Base-by-base conservation (phyloP, 1,140 invertebrate species). In the Nasonia longicornis region DNA sequence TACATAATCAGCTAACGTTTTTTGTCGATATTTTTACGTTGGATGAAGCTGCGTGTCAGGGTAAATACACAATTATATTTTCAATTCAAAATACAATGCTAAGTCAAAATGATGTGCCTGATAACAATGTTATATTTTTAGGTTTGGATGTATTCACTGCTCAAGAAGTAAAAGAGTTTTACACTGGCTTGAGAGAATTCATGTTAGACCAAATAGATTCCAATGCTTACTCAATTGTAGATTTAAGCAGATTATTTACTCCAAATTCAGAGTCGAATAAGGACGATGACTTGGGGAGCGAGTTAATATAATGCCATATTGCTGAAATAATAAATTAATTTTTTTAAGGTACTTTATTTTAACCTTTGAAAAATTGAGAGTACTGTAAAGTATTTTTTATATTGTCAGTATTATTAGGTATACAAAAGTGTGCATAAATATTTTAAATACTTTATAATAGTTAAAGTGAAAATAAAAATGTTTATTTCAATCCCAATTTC, bases 1-100 rank as follows among this genome's bases (percentile, higher is more conserved):
- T 98, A 26, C 97, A 97, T 89, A 93, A 94, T 82, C 97, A 99
- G 88, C 91, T 98, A 22, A 94, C 93, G 85, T 98, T 95, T 90
- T 97, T 95, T 83, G 90, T 94, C 70, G 93, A 94, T 84, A 91
- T 98, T 66, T 97, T 98, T 89, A 94, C 96, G 87, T 82, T 94
- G 3, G 91, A 86, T 82, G 93, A 93, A 87, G 83, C 90, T 58
- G 86, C 85, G 63, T 90, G 86, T 66, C 89, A 92, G 89, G 92
- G 92, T 93, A 88, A 92, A 91, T 88, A 82, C 35, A 22, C 45
- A 11, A 4, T 38, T 31, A 20, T 7, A 71, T 58, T 20, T 20
- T 20, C n/a, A 58, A 20, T 58, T 20, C 20, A n/a, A n/a, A 20
- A 58, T n/a, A 58, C 16, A n/a, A 58, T n/a, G 16, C 20, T 42